A percentile compares a stretch with the other conserved stretches of the same genome.
These are phyloP conservation scores for Anguilla japonica DNA, from an alignment of 2,113 vertebrate species.

Conservation along the genomic window DNA sequence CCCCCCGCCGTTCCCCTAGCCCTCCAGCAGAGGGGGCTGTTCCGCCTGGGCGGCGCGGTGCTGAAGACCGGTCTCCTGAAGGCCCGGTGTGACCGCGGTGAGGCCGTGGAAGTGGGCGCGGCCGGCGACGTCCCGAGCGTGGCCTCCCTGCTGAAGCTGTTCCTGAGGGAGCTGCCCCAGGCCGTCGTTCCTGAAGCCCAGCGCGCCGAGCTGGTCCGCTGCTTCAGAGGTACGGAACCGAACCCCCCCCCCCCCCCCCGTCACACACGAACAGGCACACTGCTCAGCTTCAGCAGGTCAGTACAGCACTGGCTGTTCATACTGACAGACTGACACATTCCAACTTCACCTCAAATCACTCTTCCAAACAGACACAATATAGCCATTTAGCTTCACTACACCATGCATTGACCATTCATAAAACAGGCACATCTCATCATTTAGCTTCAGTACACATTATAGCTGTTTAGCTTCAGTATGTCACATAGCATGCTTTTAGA, in stretches of 20 bases:
- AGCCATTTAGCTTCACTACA: background rate
- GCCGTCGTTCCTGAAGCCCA: constrained; percentile 69
- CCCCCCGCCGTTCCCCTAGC: constrained; percentile 50
- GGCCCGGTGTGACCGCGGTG: constrained; percentile 67
- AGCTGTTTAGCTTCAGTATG: too few relatives aligned
- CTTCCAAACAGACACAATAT: background rate
- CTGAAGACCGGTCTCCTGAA: constrained; percentile 65
- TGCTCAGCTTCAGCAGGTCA: background rate
- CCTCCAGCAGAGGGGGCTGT: constrained; percentile 69
- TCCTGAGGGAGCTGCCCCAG: constrained; percentile 75
- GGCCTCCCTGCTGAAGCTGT: constrained; percentile 78
- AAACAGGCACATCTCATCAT: too few relatives aligned
- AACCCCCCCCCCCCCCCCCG: background rate
- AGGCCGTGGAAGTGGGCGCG: constrained; percentile 63
- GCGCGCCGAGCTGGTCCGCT: constrained; percentile 54
- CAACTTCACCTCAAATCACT: too few relatives aligned
- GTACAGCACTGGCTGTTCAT: background rate
- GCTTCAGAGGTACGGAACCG: constrained; percentile 63
- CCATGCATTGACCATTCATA: background rate
- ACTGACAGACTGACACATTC: too few relatives aligned
- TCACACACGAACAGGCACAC: background rate
- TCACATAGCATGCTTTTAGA: too few relatives aligned
- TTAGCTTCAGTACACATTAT: too few relatives aligned
- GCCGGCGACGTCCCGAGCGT: constrained; percentile 73
- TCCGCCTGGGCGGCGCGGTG: constrained; percentile 71